Base-by-base conservation (phyloP, 2,797 vertebrate species). In the Tadarida brasiliensis region DNA sequence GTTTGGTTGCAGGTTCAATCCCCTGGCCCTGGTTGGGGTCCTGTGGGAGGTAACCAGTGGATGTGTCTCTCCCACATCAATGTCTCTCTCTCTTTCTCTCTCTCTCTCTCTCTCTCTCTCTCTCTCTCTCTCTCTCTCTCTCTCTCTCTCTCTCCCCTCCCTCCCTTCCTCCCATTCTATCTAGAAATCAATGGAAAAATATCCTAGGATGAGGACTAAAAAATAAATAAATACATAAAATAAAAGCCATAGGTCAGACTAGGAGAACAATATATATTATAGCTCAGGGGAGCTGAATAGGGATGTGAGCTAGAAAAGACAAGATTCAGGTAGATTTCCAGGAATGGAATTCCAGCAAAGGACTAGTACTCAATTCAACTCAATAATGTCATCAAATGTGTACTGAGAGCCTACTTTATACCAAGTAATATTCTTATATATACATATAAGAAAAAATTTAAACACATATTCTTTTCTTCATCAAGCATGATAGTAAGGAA, bases 401-500 rank as follows among this genome's bases (percentile, higher is more conserved):
- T 61, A 20, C 17, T 67, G 65, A 93, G 51, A 86, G 33, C 15
- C n/a, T 76, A 80, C 35, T 65, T 56, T 65, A 84, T 44, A 39
- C 22, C 33, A 80, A 63, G 26, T 24, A 51, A 15, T n/a, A 35
- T 44, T 82, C 78, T 87, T 47, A 9, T 12, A 61, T n/a, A n/a
- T n/a, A n/a, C n/a, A 8, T 68, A 68, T 74, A 68, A 80, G 7
- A 80, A 82, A 59, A 35, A 20, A 28, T 68, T 33, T 17, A 17
- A 77, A 61, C 24, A 35, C 1, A 15, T 61, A 87, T 22, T 7
- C 57, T 83, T 77, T 16, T 59, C 47, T 19, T 83, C 30, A 4
- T 61, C 28, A 44, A 91, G 35, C 35, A 88, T 87, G 81, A 94
- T 71, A 33, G 49, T 35, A 71, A 91, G n/a, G 51, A 30, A 84